A percentile compares a stretch with the other conserved stretches of the same genome.
Evolutionary conservation across 2,113 vertebrate genomes (phyloP).

Genomic region (Sinocyclocheilus anshuiensis): DNA sequence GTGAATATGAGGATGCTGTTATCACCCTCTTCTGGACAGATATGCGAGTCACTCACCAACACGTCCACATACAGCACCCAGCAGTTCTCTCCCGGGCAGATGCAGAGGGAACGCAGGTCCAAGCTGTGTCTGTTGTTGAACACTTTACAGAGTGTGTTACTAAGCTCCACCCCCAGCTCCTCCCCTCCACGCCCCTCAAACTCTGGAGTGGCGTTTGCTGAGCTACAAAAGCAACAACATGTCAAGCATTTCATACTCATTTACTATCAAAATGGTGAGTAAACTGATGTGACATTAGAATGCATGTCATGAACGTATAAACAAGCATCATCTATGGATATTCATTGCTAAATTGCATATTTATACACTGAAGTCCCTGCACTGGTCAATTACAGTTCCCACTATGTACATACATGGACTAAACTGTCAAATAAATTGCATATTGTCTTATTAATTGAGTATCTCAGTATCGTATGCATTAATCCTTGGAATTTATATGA

Average conservation of each 20-base stretch:
- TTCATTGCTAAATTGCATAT: not conserved
- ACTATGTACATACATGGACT: not conserved
- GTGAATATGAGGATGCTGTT: too few relatives aligned
- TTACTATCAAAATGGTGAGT: not conserved
- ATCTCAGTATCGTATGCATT: not conserved
- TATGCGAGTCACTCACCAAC: conserved; percentile 79
- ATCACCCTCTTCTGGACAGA: not conserved
- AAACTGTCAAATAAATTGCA: not conserved
- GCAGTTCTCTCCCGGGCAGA: conserved; percentile 89
- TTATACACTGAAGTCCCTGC: not conserved
- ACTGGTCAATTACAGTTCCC: not conserved
- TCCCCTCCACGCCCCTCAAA: conserved; percentile 97
- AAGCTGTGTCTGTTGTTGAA: conserved; percentile 86
- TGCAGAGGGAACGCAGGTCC: conserved; percentile 84
- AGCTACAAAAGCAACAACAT: conserved; percentile 74
- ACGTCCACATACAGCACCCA: conserved; percentile 97
- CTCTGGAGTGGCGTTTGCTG: conserved; percentile 93
- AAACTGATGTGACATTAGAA: not conserved
- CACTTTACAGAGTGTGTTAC: conserved; percentile 88
- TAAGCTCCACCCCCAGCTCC: conserved; percentile 89
- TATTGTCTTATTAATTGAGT: not conserved
- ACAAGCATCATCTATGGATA: not conserved
- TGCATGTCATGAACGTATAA: not conserved
- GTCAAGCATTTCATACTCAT: not conserved
- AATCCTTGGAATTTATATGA: not conserved